Base-by-base conservation (phyloP, 2,113 vertebrate species). In the Neomonachus schauinslandi region DNA sequence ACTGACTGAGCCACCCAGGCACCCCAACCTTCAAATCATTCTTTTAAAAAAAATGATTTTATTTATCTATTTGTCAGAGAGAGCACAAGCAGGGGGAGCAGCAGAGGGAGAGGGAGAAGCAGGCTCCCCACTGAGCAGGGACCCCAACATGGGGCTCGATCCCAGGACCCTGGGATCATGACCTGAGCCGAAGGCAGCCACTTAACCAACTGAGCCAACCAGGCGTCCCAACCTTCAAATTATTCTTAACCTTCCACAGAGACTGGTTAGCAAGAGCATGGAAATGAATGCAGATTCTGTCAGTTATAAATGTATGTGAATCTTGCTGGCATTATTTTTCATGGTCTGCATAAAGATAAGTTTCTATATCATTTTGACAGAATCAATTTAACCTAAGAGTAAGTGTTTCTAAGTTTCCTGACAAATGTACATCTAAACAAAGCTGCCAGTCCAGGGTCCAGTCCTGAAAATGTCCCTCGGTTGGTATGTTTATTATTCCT, bases 351-450 rank as follows among this genome's bases (percentile, higher is more conserved):
- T 53, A 85, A 94, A 90, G 87, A 51, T 57, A 80, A 81, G 61
- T 55, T 85, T 94, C 83, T 26, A 65, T 93, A 36, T 89, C 15
- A 57, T 89, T 91, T 86, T 79, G 13, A 67, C 95, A 89, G 71
- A 71, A 46, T 91, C 26, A 36, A 0, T 82, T 80, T 88, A 76
- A 26, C 55, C 81, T 71, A 24, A 46, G 24, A 83, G 16, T 72
- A 77, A 92, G 55, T 51, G 18, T 95, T 53, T 85, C 89, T 90
- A n/a, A 39, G 53, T 36, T 72, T 94, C 28, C 91, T 49, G 76
- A 55, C 13, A 71, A 85, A 49, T 0, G 8, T 55, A 69, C 36
- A 42, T 81, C 21, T 63, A 61, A 79, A 80, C 36, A 53, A 57
- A 94, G 3, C 22, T 39, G 28, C 36, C 5, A 28, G 10, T n/a